Conservation (phyloP, 2,113 vertebrate species). For the Bombycilla garrulus region DNA sequence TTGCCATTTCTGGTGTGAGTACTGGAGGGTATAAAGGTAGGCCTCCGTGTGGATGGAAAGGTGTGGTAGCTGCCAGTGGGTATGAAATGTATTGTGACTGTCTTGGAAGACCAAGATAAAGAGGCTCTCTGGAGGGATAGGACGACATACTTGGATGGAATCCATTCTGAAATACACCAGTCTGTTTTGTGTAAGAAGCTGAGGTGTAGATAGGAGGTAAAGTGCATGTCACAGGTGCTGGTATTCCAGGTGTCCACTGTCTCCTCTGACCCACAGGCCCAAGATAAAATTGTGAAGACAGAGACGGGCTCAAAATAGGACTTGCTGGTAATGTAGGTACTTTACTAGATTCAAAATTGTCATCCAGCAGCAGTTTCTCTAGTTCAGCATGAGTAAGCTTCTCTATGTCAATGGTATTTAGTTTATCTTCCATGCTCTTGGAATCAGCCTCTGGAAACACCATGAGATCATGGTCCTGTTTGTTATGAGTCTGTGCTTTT, state of each 20-base stretch:
- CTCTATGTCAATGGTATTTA: constrained; percentile 86
- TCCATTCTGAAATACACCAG: constrained; percentile 88
- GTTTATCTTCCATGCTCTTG: constrained; percentile 76
- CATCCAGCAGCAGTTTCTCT: constrained; percentile 91
- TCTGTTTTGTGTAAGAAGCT: constrained; percentile 81
- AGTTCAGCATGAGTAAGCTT: constrained; percentile 91
- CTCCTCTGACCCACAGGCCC: constrained; percentile 74
- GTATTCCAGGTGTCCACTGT: constrained; percentile 81
- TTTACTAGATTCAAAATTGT: constrained; percentile 83
- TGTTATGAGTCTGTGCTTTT: constrained; percentile 62
- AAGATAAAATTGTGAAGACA: constrained; percentile 82
- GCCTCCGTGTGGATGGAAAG: constrained; percentile 76
- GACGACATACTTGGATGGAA: constrained; percentile 77
- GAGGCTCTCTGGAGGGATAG: constrained; percentile 72
- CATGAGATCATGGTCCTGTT: constrained; percentile 92
- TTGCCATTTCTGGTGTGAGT: constrained; percentile 90
- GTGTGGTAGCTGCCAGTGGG: constrained; percentile 74
- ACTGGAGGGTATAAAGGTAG: constrained; percentile 72
- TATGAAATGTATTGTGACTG: constrained; percentile 84
- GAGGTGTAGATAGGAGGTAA: constrained; percentile 80
- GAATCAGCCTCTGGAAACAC: constrained; percentile 90
- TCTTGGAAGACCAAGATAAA: constrained; percentile 78
- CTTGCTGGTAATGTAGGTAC: constrained; percentile 73
- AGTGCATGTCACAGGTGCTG: constrained; percentile 75
- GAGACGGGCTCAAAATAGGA: constrained; percentile 80